Conservation (phyloP, 2,797 vertebrate genomes). For the Acropternis orthonyx region DNA sequence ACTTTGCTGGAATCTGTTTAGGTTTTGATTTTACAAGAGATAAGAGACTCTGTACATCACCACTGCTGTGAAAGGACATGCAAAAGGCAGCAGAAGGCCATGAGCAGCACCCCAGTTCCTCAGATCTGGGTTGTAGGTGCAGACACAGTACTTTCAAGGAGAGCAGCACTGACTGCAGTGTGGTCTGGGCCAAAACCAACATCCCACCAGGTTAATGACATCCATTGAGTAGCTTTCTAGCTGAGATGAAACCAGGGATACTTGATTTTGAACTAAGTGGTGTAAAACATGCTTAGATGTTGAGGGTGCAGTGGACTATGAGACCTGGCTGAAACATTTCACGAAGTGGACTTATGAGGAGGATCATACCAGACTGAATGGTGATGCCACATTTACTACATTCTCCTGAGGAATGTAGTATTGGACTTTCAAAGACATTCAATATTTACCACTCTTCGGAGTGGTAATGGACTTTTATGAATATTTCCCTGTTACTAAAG, state of each 20-base stretch:
- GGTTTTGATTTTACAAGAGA: neutral
- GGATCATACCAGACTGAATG: too few species aligned
- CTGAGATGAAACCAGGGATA: neutral
- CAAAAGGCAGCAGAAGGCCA: neutral
- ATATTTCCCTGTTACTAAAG: too few species aligned
- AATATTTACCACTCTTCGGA: too few species aligned
- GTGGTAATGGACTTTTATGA: too few species aligned
- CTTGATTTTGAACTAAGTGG: neutral
- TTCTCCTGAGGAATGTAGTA: too few species aligned
- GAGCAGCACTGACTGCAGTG: neutral
- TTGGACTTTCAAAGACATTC: too few species aligned
- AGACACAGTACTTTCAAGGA: neutral
- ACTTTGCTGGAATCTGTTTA: neutral
- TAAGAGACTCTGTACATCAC: neutral
- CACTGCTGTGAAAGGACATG: neutral
- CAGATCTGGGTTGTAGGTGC: neutral
- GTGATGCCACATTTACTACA: too few species aligned
- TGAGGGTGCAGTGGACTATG: too few species aligned
- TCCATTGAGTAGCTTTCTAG: neutral
- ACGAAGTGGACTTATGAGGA: too few species aligned
- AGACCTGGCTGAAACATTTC: too few species aligned
- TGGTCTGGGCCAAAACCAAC: neutral
- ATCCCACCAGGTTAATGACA: neutral
- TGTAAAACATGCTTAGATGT: accelerated
- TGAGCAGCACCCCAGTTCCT: accelerated